Base-by-base conservation (phyloP, 2,888 invertebrate species). In the Melipona beecheii region DNA sequence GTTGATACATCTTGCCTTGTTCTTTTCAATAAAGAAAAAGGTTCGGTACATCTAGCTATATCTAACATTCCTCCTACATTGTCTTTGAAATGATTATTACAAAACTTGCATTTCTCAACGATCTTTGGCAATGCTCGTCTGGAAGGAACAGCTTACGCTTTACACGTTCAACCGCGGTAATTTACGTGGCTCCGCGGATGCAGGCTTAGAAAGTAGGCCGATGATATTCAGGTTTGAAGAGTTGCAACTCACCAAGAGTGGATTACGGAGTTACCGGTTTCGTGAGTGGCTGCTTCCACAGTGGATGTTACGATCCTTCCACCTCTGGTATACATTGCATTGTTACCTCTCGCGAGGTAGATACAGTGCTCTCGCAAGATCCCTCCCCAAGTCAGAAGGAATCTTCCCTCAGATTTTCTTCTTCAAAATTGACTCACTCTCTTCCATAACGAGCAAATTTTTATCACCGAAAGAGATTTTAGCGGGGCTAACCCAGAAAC, bases 251-350 rank as follows among this genome's bases (percentile, higher is more conserved):
- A 56, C 70, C 60, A 86, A n/a, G n/a, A 85, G 75, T 85, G 75
- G 80, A 84, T 85, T 86, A 81, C 85, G 64, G 76, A 84, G 84
- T 84, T 84, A 84, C 75, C 52, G 60, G 79, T 13, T 60, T 60
- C 56, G 60, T 19, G 84, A 85, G 81, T 70, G 84, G 84, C 24
- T 75, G 71, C 27, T 4, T 50, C 31, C 21, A 43, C 43, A 19
- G 36, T 60, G 62, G 54, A 84, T 66, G 71, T 71, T 81, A 68
- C 77, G 71, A 77, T 77, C 75, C 82, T 6, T 50, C 75, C 78
- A 65, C 78, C 70, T 75, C 64, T 69, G 74, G 72, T 24, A 60
- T 65, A 78, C 75, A 49, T 72, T 78, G 83, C 78, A 83, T 84
- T 83, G 79, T 85, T 84, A 76, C 76, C 79, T 60, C 76, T 66